Percentiles rank a stretch among this genome's conserved stretches.
phyloP scores from a whole-genome alignment of 1,140 invertebrate species.

The Lucilia cuprina region DNA sequence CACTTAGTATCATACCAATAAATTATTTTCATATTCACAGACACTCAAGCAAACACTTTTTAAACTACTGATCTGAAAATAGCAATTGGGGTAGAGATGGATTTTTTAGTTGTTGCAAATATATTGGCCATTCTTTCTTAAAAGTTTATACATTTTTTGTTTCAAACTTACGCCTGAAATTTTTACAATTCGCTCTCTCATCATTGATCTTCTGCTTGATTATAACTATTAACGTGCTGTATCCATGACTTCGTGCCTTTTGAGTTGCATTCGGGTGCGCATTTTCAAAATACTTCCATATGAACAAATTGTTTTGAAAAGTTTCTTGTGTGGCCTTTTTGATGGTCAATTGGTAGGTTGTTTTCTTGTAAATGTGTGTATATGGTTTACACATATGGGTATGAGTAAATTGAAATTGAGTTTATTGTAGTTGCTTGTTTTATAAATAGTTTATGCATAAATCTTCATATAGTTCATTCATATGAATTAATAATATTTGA shows the following conservation, averaged over 20 bases:
- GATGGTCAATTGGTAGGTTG: neutral
- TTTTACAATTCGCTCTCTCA: neutral
- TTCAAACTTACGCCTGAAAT: neutral
- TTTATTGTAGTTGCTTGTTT: neutral
- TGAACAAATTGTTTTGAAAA: neutral
- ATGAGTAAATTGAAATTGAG: slow-evolving; percentile 1
- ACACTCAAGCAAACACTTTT: neutral
- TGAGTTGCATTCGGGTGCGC: neutral
- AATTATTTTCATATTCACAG: slow-evolving; percentile 23
- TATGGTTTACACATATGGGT: neutral
- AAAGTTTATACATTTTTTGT: too few species aligned
- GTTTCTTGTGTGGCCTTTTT: slow-evolving; percentile 20
- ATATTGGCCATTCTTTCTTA: neutral
- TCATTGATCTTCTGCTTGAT: neutral
- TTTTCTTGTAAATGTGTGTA: neutral
- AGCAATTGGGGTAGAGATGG: neutral
- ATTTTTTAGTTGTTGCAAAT: neutral
- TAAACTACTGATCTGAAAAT: neutral
- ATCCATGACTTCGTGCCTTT: neutral
- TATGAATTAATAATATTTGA: too few species aligned
- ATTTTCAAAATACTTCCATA: too few species aligned
- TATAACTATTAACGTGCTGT: neutral
- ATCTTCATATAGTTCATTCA: neutral
- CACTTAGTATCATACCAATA: slow-evolving; percentile 25
- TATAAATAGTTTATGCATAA: neutral